Base-by-base conservation (phyloP, 1,140 invertebrate species). In the Coelopa frigida region DNA sequence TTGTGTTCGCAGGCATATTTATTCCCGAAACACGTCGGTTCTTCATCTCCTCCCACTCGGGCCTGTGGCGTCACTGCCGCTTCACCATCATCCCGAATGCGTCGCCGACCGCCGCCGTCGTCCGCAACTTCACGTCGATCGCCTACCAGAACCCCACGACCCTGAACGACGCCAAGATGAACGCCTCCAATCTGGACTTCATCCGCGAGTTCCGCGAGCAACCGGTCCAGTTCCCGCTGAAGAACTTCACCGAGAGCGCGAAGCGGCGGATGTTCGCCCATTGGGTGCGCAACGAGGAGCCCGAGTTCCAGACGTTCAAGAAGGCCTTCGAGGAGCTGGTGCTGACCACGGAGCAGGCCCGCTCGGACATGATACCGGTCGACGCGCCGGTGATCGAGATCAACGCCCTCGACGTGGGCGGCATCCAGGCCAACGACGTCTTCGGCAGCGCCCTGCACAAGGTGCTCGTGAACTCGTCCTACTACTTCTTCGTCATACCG, bases 61-160 rank as follows among this genome's bases (percentile, higher is more conserved):
- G 84, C 0, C 70, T 87, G 2, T 86, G 84, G 81, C 74, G 77
- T 36, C 78, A 79, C 31, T 87, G 84, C 55, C 58, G 73, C 23
- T 65, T 65, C 17, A 65, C 60, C 11, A 59, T 56, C 11, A 55
- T 58, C 17, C 66, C 65, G 8, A 65, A 59, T 48, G 55, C 63
- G 0, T 10, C 61, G 6, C 50, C 49, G 14, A 61, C 61, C 50
- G 54, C 62, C 22, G 46, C 53, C 38, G 62, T 66, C 10, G 61
- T 62, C 2, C 52, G 59, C 1, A 68, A 68, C 31, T 62, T 70
- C 8, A 68, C 65, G 27, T 63, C 62, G 17, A 56, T 69, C 44
- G 57, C 61, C 3, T 59, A 55, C 31, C 52, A 52, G n/a, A 57
- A 57, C 23, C 55, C 57, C 20, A 48, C 40, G 3, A 43, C 50